phyloP scores from a whole-genome alignment of 2,797 vertebrate genomes.

The Rallus crepitans region DNA sequence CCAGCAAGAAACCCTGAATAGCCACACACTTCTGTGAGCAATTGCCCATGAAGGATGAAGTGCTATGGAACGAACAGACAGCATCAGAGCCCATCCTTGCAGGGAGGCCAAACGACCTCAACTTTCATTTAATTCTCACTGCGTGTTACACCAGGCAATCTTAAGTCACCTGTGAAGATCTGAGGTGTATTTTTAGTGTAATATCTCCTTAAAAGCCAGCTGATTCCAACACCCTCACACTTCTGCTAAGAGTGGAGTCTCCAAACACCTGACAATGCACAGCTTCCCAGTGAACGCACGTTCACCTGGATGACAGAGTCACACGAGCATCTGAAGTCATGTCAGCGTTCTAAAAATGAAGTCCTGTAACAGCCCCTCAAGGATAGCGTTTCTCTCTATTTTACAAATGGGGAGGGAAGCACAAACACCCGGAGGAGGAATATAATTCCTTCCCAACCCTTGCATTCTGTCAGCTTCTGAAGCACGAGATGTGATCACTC shows the following conservation, averaged over 20 bases:
- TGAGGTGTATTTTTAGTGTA: neutral
- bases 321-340: neutral
- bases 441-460: constrained; percentile 34
- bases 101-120: neutral
- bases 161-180: neutral
- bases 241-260: neutral
- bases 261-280: neutral
- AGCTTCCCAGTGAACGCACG: neutral
- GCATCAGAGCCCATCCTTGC: accelerated
- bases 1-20: neutral
- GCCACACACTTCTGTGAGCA: neutral
- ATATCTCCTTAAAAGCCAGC: constrained; percentile 1
- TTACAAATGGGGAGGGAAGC: neutral
- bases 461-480: constrained; percentile 50
- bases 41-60: neutral
- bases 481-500: constrained; percentile 51
- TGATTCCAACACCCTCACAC: constrained; percentile 8
- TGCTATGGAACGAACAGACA: accelerated
- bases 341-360: neutral
- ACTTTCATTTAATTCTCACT: neutral
- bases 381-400: neutral
- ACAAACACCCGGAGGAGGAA: constrained; percentile 42
- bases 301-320: neutral
- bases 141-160: neutral
- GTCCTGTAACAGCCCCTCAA: neutral